Percentiles rank a stretch among this genome's conserved stretches.
Evolutionary conservation across 2,113 vertebrate species (phyloP).

Genomic region (Neopipo cinnamomea): DNA sequence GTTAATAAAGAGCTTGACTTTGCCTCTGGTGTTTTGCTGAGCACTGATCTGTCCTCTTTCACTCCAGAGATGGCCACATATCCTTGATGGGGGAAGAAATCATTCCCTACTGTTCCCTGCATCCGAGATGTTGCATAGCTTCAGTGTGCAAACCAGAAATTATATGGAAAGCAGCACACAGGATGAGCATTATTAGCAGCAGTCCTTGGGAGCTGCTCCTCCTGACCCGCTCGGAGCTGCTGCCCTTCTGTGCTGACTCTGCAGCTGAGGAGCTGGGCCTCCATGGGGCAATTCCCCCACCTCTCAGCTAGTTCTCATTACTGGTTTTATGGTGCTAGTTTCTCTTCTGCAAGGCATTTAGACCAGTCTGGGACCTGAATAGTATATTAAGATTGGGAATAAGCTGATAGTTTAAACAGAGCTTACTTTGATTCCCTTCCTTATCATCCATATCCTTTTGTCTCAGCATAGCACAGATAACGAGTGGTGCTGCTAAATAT

Average conservation of each 20-base stretch:
- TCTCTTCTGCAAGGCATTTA: constrained; percentile 1
- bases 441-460: neutral
- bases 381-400: constrained; percentile 45
- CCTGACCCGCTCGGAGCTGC: neutral
- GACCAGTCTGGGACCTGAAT: neutral
- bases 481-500: neutral
- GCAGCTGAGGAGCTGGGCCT: neutral
- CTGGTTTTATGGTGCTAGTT: neutral
- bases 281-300: neutral
- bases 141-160: neutral
- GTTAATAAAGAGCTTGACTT: constrained; percentile 30
- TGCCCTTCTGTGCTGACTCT: neutral
- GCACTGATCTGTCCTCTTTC: neutral
- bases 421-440: neutral
- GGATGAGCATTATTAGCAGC: neutral
- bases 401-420: neutral
- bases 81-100: neutral
- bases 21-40: constrained; percentile 23
- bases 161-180: neutral
- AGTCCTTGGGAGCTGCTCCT: neutral
- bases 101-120: neutral
- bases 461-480: neutral
- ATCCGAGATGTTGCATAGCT: neutral
- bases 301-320: neutral
- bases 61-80: neutral